Percentiles rank a stretch among this genome's conserved stretches.
These are phyloP conservation scores for Ictalurus punctatus DNA, from an alignment of 2,113 vertebrate species.

Conservation along the genomic window DNA sequence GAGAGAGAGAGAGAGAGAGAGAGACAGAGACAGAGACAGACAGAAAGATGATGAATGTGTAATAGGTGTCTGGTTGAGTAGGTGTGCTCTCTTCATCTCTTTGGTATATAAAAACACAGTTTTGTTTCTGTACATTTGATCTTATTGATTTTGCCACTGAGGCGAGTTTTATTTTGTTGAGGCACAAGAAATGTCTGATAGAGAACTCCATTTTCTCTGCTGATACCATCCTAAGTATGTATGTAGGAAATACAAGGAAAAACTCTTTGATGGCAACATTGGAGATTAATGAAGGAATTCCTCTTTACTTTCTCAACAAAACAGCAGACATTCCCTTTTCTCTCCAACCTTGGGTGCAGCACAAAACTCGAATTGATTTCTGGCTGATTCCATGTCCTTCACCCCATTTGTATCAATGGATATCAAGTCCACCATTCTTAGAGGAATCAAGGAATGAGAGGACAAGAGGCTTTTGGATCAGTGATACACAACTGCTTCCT, in stretches of 20 bases:
- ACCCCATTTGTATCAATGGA: neutral
- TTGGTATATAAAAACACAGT: slow-evolving; percentile 35
- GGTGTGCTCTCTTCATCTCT: slow-evolving; percentile 17
- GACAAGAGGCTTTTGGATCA: neutral
- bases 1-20: neutral
- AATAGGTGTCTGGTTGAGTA: neutral
- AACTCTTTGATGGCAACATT: slow-evolving; percentile 26
- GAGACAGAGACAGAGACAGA: neutral
- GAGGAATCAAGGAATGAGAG: neutral
- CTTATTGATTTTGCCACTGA: slow-evolving; percentile 23
- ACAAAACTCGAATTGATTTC: neutral
- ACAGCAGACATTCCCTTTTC: neutral
- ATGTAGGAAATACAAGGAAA: slow-evolving; percentile 30
- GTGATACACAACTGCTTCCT: neutral
- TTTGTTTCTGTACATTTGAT: slow-evolving; percentile 16
- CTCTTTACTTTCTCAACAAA: slow-evolving; percentile 54
- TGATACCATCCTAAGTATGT: slow-evolving; percentile 31
- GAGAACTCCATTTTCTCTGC: slow-evolving; percentile 48
- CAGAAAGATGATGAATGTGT: slow-evolving; percentile 13
- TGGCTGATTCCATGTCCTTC: neutral
- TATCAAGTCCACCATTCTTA: neutral
- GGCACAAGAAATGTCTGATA: slow-evolving; percentile 75
- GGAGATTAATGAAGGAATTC: slow-evolving; percentile 27
- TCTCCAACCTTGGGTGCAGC: slow-evolving; percentile 7
- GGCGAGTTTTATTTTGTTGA: neutral